Percentiles rank a stretch among this genome's conserved stretches.
phyloP scores from a whole-genome alignment of 2,797 vertebrate species.

The Uromys caudimaculatus region DNA sequence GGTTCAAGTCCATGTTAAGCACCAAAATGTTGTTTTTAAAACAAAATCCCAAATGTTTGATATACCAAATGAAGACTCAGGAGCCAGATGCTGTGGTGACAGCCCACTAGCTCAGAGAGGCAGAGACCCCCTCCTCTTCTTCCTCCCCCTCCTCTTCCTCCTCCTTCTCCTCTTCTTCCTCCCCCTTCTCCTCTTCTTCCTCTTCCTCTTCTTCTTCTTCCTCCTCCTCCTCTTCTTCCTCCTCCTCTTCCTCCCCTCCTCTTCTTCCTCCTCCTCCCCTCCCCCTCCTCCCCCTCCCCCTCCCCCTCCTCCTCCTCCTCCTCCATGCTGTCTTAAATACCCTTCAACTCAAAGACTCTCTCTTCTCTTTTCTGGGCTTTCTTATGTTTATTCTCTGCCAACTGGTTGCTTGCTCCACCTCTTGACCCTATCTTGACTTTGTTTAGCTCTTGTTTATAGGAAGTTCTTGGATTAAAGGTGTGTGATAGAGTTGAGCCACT shows the following conservation, averaged over 20 bases:
- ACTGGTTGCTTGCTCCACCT: not conserved
- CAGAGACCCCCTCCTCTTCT: too few relatives aligned
- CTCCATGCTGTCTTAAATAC: not conserved
- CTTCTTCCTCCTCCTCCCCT: too few relatives aligned
- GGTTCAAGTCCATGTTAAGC: not conserved
- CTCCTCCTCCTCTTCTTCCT: too few relatives aligned
- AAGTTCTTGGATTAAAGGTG: not conserved
- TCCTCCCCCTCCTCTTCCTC: too few relatives aligned
- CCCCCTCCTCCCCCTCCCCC: too few relatives aligned
- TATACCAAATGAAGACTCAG: not conserved
- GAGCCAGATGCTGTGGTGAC: not conserved
- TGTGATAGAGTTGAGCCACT: not conserved
- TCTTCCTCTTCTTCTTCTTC: too few relatives aligned
- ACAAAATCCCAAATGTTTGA: not conserved
- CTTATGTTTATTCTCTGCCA: not conserved
- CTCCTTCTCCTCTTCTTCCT: too few relatives aligned
- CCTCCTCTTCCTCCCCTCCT: too few relatives aligned
- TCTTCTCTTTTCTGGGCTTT: not conserved
- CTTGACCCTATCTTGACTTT: not conserved
- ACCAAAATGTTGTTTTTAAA: not conserved
- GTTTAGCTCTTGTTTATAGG: too few relatives aligned
- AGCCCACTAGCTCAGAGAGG: not conserved
- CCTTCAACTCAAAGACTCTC: not conserved
- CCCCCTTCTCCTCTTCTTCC: too few relatives aligned
- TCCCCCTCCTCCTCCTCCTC: too few relatives aligned